A percentile compares a stretch with the other conserved stretches of the same genome.
These are phyloP conservation scores for Cyphomyrus plagiostoma DNA, from an alignment of 2,113 vertebrate genomes.

Conservation along the genomic window DNA sequence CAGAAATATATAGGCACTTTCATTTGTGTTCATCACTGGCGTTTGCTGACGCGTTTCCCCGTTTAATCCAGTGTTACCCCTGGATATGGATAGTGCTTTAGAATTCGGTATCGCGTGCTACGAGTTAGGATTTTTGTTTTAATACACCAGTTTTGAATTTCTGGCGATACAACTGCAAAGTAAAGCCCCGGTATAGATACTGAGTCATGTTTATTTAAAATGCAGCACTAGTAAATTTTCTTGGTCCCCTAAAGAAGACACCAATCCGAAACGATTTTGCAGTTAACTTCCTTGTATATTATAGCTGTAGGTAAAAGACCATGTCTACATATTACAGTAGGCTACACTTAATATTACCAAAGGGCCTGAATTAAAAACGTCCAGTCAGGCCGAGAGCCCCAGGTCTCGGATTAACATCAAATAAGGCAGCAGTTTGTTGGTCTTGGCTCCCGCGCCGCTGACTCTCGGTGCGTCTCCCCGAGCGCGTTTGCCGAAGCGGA, in stretches of 20 bases:
- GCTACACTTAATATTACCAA: background rate
- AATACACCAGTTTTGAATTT: background rate
- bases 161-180: background rate
- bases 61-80: background rate
- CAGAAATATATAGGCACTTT: background rate
- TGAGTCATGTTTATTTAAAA: background rate
- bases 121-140: background rate
- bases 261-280: background rate
- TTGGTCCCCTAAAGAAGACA: background rate
- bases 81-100: background rate
- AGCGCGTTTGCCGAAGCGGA: slow-evolving; percentile 64
- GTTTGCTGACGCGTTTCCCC: background rate
- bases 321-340: background rate
- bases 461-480: slow-evolving; percentile 17
- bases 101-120: background rate
- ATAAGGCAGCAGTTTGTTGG: slow-evolving; percentile 28
- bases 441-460: slow-evolving; percentile 23
- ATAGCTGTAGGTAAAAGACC: background rate
- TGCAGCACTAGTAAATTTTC: background rate
- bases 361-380: background rate
- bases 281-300: background rate
- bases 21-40: background rate
- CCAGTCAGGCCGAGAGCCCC: slow-evolving; percentile 37
- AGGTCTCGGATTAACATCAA: slow-evolving; percentile 44
- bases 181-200: background rate